A percentile compares a stretch with the other conserved stretches of the same genome.
Evolutionary conservation across 2,888 invertebrate species (phyloP).

Genomic region (Metellina segmentata): DNA sequence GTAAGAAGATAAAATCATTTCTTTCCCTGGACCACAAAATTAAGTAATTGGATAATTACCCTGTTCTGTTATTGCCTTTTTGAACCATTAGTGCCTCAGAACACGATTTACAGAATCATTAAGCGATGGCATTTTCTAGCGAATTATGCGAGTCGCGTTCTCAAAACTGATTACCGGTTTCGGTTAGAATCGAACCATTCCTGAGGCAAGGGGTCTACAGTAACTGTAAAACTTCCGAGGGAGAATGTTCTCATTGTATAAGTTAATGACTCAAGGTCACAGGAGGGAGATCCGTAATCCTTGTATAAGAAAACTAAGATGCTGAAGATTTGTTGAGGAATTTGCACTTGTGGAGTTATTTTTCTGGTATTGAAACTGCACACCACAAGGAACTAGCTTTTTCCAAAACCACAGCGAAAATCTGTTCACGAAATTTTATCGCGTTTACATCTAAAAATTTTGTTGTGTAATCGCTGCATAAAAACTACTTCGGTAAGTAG

Average conservation of each 20-base stretch:
- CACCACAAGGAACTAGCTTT: too few species aligned
- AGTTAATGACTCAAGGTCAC: background rate
- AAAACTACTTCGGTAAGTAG: too few species aligned
- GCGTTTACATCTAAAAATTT: too few species aligned
- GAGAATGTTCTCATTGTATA: background rate
- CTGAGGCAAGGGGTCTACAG: background rate
- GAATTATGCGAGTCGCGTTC: background rate
- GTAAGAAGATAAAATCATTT: background rate
- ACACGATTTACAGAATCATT: background rate
- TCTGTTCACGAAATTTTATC: too few species aligned
- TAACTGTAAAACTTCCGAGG: background rate
- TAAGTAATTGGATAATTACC: background rate
- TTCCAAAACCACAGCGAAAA: too few species aligned
- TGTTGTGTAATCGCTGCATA: too few species aligned
- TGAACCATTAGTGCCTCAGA: background rate
- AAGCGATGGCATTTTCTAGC: background rate
- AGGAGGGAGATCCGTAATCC: background rate
- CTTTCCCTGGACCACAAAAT: background rate
- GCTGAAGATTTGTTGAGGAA: too few species aligned
- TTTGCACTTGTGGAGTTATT: too few species aligned
- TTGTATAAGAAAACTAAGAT: too few species aligned
- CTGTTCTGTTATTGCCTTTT: background rate
- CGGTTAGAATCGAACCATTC: background rate
- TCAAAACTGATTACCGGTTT: background rate
- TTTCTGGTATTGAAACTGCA: too few species aligned